Percentiles rank a stretch among this genome's conserved stretches.
phyloP scores from a whole-genome alignment of 2,113 vertebrate genomes.

The Misgurnus mizolepis region DNA sequence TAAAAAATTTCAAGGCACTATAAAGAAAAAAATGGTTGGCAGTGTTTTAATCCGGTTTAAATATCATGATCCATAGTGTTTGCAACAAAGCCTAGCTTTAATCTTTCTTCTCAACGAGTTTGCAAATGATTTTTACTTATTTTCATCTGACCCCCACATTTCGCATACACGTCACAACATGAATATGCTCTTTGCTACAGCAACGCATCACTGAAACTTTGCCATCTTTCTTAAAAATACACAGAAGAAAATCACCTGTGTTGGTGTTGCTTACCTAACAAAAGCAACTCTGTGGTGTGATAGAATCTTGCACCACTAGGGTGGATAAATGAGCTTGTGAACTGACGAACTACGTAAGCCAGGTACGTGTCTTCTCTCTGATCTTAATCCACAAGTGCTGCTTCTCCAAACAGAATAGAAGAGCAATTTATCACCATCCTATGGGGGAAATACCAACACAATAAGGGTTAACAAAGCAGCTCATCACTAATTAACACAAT shows the following conservation, averaged over 20 bases:
- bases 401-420: conserved; percentile 25
- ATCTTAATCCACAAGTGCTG: conserved; percentile 4
- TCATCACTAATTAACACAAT: conserved; percentile 28
- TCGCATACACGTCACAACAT: conserved; percentile 56
- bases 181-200: conserved; percentile 54
- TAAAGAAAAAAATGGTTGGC: not conserved
- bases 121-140: conserved; percentile 57
- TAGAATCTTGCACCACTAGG: conserved; percentile 22
- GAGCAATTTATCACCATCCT: conserved; percentile 14
- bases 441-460: not conserved
- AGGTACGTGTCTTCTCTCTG: conserved; percentile 9
- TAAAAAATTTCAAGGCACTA: not conserved
- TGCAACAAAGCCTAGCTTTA: conserved; percentile 55
- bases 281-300: conserved; percentile 48
- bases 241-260: conserved; percentile 31
- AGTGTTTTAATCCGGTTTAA: conserved; percentile 36
- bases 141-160: conserved; percentile 55
- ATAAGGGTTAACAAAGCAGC: conserved; percentile 16
- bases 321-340: conserved; percentile 42
- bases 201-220: conserved; percentile 54
- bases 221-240: conserved; percentile 50
- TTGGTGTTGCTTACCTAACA: conserved; percentile 35
- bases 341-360: conserved; percentile 29
- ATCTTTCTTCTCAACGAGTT: conserved; percentile 55
- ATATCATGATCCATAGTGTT: conserved; percentile 50